Conservation (phyloP, 2,797 vertebrate genomes). For the Echeneis naucrates region DNA sequence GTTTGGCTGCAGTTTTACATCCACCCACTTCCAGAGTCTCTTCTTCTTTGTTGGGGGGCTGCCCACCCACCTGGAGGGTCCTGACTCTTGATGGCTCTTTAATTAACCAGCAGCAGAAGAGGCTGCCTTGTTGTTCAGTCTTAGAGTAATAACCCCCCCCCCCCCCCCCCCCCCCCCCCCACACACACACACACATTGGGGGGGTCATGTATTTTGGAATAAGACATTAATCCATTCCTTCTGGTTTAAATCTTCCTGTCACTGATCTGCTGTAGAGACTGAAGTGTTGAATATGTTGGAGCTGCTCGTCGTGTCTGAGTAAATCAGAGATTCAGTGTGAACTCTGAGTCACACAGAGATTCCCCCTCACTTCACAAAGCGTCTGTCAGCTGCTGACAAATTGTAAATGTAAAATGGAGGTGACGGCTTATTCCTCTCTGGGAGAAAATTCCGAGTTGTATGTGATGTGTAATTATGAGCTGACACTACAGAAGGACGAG, state of each 20-base stretch:
- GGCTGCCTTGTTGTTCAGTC: no score
- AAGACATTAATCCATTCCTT: not conserved
- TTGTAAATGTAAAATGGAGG: constrained; percentile 41
- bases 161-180: no score
- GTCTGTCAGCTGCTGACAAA: constrained; percentile 26
- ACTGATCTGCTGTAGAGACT: no score
- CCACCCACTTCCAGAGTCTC: constrained; percentile 71
- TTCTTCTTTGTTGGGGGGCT: constrained; percentile 36
- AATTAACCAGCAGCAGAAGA: not conserved
- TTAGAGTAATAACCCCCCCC: not conserved
- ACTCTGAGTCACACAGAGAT: constrained; percentile 26
- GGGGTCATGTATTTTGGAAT: not conserved
- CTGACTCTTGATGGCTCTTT: not conserved
- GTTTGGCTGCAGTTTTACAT: constrained; percentile 66
- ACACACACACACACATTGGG: no score
- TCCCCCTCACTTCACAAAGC: constrained; percentile 52
- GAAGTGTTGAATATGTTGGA: no score
- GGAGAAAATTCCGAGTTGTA: constrained; percentile 43
- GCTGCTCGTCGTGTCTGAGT: not conserved
- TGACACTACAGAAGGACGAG: constrained; percentile 57
- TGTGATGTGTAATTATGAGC: constrained; percentile 69
- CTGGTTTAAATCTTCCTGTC: not conserved
- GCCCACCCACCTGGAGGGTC: constrained; percentile 70
- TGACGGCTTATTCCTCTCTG: constrained; percentile 38
- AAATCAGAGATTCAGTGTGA: constrained; percentile 33